Percentiles rank a stretch among this genome's conserved stretches.
Conservation (phyloP, 2,797 vertebrate species). For the Bovichtus diacanthus region DNA sequence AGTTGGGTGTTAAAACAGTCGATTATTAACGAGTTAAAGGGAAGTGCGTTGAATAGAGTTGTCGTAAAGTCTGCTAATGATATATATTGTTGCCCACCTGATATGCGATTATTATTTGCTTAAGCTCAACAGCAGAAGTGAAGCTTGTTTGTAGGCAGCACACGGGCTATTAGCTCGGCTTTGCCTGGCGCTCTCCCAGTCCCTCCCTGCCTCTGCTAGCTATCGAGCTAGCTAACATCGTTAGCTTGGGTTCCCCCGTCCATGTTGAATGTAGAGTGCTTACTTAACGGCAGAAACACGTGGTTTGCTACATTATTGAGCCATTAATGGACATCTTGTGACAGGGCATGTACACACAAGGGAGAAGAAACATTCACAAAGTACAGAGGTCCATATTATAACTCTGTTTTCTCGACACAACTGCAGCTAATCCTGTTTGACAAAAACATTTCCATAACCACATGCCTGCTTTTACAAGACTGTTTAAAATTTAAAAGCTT, state of each 20-base stretch:
- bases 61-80: neutral
- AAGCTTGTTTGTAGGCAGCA: slow-evolving; percentile 26
- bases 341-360: slow-evolving; percentile 74
- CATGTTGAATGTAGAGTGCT: slow-evolving; percentile 67
- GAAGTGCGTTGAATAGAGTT: neutral
- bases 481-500: slow-evolving; percentile 33
- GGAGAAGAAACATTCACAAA: slow-evolving; percentile 18
- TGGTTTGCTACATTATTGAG: slow-evolving; percentile 76
- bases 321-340: slow-evolving; percentile 80
- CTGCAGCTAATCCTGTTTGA: slow-evolving; percentile 29
- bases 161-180: slow-evolving; percentile 23
- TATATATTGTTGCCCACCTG: fast-evolving
- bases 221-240: slow-evolving; percentile 38
- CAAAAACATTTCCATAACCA: slow-evolving; percentile 21
- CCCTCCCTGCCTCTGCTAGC: slow-evolving; percentile 52
- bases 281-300: slow-evolving; percentile 70
- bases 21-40: neutral
- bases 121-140: neutral
- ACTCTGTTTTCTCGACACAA: neutral
- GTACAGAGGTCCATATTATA: slow-evolving; percentile 29
- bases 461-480: slow-evolving; percentile 19
- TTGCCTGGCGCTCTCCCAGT: slow-evolving; percentile 27
- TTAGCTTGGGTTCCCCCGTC: slow-evolving; percentile 59
- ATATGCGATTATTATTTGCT: neutral
- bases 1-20: slow-evolving; percentile 6